Evolutionary conservation across 2,888 invertebrate genomes (phyloP).

Genomic region (Phaedon cochleariae): DNA sequence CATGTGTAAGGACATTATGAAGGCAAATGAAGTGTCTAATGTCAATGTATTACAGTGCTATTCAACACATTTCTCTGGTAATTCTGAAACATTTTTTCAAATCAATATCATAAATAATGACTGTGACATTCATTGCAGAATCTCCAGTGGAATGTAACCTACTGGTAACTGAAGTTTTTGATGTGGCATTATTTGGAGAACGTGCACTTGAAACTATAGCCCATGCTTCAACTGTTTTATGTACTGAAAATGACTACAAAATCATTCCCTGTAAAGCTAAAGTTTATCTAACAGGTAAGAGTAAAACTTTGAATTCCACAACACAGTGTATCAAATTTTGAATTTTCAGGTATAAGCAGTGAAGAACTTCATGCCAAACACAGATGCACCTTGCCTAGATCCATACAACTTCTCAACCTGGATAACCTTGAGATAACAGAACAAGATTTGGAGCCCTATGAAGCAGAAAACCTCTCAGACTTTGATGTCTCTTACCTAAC

Average conservation of each 20-base stretch:
- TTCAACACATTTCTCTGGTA: conserved; percentile 66
- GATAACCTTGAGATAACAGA: conserved; percentile 55
- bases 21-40: conserved; percentile 61
- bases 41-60: conserved; percentile 67
- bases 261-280: conserved; percentile 71
- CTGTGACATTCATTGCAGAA: conserved; percentile 21
- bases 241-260: conserved; percentile 61
- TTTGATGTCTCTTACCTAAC: conserved; percentile 68
- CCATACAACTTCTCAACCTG: conserved; percentile 49
- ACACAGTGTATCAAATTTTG: conserved; percentile 51
- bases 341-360: conserved; percentile 32
- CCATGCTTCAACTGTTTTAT: conserved; percentile 74
- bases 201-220: conserved; percentile 71
- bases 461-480: conserved; percentile 72
- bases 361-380: conserved; percentile 25
- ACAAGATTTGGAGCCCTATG: conserved; percentile 69
- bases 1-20: conserved; percentile 68
- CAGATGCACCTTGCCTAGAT: conserved; percentile 22
- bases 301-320: too few relatives aligned
- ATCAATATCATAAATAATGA: too few relatives aligned
- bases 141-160: conserved; percentile 60
- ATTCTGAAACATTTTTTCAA: background rate
- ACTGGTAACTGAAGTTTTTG: conserved; percentile 81
- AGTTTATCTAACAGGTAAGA: conserved; percentile 71
- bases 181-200: conserved; percentile 83